Base-by-base conservation (phyloP, 1,140 invertebrate species). In the Drosophila leontia region DNA sequence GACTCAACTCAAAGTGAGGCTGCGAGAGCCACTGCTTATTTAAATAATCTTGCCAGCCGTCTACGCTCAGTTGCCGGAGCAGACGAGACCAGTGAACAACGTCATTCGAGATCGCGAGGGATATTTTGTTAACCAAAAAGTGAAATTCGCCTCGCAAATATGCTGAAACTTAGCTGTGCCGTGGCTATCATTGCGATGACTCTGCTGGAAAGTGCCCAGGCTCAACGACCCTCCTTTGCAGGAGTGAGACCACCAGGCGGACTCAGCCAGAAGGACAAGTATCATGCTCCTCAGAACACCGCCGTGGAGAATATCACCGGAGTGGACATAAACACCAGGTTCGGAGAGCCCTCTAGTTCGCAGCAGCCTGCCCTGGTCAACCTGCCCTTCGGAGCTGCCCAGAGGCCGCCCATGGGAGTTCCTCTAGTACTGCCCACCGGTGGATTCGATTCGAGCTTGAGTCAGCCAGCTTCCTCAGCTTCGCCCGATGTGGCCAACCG, bases 221-320 rank as follows among this genome's bases (percentile, higher is more conserved):
- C 81, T 1, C 92, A 93, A 57, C 81, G 92, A n/a, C 86, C 91
- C 7, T 78, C 87, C 32, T 93, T 85, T 53, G 82, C 92, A 0
- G 92, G 92, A 8, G 39, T 53, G 11, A 79, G 92, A n/a, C 92
- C 91, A 3, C 80, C 87, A 3, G 83, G 81, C 7, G 91, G 91
- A n/a, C 75, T 91, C 3, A 91, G 45, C 15, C 90, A 93, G 47
- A 90, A 83, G 78, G 91, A 93, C 59, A 92, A 92, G 67, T 92
- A 91, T 39, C 75, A 83, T 50, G 79, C 59, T 9, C 56, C 80
- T 6, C 74, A 77, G 23, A 79, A 91, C 39, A 90, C 86, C 6
- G 86, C 81, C 2, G 71, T 76, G 8, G 86, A 90, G 61, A 88
- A 88, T 23, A 69, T 78, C 1, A 80, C 82, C 13, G 82, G 86